phyloP scores from a whole-genome alignment of 2,113 vertebrate species.

The Platanista minor region DNA sequence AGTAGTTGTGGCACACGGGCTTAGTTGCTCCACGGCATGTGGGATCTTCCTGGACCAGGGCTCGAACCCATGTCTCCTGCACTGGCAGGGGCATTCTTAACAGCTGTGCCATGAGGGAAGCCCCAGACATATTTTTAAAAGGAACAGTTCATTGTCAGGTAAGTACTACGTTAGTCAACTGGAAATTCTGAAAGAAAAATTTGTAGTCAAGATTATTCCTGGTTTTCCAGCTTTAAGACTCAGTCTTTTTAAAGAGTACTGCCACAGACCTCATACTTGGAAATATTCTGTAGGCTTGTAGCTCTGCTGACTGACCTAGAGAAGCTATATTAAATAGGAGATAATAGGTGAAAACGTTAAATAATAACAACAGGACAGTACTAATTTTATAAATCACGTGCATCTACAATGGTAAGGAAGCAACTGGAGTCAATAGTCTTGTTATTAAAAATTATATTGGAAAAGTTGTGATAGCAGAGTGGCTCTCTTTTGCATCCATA shows the following conservation, averaged over 20 bases:
- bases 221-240: background rate
- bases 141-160: background rate
- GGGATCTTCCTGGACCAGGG: too few relatives aligned
- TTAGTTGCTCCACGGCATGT: too few relatives aligned
- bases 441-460: background rate
- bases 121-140: background rate
- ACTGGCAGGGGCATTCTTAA: too few relatives aligned
- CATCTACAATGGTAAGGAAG: background rate
- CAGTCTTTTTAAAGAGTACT: background rate
- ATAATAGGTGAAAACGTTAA: background rate
- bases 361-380: background rate
- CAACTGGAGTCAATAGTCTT: background rate
- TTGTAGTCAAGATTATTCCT: background rate
- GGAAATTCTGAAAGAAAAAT: background rate
- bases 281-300: background rate
- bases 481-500: background rate
- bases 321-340: background rate
- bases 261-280: background rate
- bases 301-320: background rate
- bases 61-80: too few relatives aligned
- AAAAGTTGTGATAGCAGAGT: background rate
- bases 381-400: background rate
- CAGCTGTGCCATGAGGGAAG: too few relatives aligned
- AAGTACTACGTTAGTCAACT: background rate
- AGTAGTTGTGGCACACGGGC: too few relatives aligned